Base-by-base conservation (phyloP, 2,888 invertebrate species). In the Tuta absoluta region DNA sequence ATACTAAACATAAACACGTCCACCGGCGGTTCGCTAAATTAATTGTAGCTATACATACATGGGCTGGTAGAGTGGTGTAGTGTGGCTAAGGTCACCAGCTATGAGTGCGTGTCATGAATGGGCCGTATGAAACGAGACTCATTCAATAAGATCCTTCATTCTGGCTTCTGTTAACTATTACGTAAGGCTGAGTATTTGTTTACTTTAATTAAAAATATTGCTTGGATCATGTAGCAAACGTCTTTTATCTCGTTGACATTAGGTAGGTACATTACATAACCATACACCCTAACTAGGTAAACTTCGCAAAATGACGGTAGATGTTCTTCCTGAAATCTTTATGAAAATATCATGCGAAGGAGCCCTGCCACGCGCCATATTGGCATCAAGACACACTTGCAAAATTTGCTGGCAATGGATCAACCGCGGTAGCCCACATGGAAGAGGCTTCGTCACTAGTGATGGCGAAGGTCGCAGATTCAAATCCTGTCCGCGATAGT, bases 61-160 rank as follows among this genome's bases (percentile, higher is more conserved):
- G 74, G 79, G 67, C 68, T 72, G 69, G 73, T 66, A 12, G 17
- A 19, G 51, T 58, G 61, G 72, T 70, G 51, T 58, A 57, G 72
- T 70, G 75, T 72, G 72, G 70, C 75, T 81, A 82, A 84, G 82
- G 85, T 85, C 85, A 85, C 73, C 75, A 75, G 65, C 76, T 76
- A 74, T 69, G 75, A 79, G 75, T 77, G 75, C 73, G 77, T 77
- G 77, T 78, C 80, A 80, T 87, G 86, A 87, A 87, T 87, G 87
- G 78, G 76, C 72, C 67, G 79, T 77, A 74, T 71, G 76, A 76
- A 71, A 74, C 77, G 73, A 79, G 77, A 77, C 70, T 79, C 83
- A 86, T 86, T 86, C 83, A 87, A 77, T 69, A 71, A 81, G 71
- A 78, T 82, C 81, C 81, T 82, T 84, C 80, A 84, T 84, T 81